Evolutionary conservation across 2,797 vertebrate genomes (phyloP).

Genomic region (Vultur gryphus): DNA sequence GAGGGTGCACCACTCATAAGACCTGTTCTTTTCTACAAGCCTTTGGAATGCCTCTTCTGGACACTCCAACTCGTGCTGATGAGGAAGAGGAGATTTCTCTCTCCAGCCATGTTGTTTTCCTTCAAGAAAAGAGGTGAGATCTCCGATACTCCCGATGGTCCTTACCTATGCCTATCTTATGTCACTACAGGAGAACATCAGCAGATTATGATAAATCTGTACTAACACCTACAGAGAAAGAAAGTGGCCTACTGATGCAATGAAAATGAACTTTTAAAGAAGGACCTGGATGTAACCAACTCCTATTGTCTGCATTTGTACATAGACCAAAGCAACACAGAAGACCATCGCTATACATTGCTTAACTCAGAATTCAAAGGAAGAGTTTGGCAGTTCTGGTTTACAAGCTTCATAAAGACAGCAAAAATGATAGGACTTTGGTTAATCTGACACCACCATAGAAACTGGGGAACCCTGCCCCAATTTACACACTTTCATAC

Average conservation of each 20-base stretch:
- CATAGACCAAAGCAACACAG: not conserved
- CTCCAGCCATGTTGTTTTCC: not conserved
- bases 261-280: not conserved
- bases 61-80: not conserved
- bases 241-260: not conserved
- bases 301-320: not conserved
- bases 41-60: not conserved
- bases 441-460: not conserved
- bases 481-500: not conserved
- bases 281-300: not conserved
- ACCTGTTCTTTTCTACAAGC: not conserved
- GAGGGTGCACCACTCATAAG: not conserved
- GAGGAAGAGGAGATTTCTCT: not conserved
- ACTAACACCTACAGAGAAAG: not conserved
- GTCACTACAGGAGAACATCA: not conserved
- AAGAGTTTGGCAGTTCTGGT: not conserved
- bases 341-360: not conserved
- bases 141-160: not conserved
- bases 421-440: not conserved
- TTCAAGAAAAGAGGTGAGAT: not conserved
- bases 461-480: not conserved
- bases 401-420: not conserved
- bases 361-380: not conserved
- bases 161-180: not conserved
- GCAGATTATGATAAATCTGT: not conserved